Evolutionary conservation across 2,113 vertebrate species (phyloP).

Genomic region (Cranoglanis bouderius): DNA sequence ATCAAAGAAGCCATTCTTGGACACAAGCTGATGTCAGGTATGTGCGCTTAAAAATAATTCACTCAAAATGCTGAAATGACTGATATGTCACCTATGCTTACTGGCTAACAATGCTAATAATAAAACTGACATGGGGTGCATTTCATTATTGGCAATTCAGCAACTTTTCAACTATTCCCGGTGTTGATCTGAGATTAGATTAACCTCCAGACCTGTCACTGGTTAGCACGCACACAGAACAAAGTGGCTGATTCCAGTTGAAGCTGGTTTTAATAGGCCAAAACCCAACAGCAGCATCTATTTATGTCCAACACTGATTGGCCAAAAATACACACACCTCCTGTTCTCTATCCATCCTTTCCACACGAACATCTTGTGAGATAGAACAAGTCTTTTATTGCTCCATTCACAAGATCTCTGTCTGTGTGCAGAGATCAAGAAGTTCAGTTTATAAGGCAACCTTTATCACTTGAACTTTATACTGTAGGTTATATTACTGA

Average conservation of each 20-base stretch:
- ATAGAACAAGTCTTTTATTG: conserved; percentile 34
- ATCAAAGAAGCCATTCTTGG: conserved; percentile 83
- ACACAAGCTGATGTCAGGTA: conserved; percentile 81
- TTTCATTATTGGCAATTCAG: not conserved
- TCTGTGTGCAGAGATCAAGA: not conserved
- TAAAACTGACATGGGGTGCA: not conserved
- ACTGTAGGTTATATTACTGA: not conserved
- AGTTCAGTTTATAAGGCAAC: not conserved
- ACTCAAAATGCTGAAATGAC: not conserved
- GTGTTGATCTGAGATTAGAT: not conserved
- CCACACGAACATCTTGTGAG: conserved; percentile 59
- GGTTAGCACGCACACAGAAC: not conserved
- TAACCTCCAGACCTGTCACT: not conserved
- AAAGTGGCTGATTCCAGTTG: not conserved
- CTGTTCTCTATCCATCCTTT: conserved; percentile 30
- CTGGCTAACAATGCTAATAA: not conserved
- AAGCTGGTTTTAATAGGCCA: conserved; percentile 30
- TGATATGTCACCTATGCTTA: not conserved
- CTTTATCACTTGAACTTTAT: not conserved
- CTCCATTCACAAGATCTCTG: conserved; percentile 11
- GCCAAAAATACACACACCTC: conserved; percentile 51
- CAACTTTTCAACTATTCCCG: not conserved
- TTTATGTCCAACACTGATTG: conserved; percentile 51
- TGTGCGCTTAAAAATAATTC: not conserved
- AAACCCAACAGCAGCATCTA: not conserved